These are phyloP conservation scores for Bombus superbus DNA, from an alignment of 1,140 invertebrate species.

Conservation along the genomic window DNA sequence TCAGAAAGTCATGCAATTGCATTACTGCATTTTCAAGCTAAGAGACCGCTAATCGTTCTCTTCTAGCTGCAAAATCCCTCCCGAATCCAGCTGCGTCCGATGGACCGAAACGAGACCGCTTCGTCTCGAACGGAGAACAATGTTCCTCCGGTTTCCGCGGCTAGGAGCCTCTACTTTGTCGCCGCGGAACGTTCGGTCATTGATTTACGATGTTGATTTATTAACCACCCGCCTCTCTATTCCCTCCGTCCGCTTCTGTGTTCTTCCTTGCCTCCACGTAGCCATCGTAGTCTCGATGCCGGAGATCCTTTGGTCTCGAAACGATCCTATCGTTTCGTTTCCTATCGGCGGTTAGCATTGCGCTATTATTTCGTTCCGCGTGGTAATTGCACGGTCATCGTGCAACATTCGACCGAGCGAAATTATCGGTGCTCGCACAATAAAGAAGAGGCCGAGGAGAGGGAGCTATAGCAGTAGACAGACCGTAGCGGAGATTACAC, in stretches of 20 bases:
- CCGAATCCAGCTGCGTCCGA: neutral
- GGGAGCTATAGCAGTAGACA: neutral
- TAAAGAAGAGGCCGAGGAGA: neutral
- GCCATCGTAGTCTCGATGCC: neutral
- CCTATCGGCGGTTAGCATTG: neutral
- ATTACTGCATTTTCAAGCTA: neutral
- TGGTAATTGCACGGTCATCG: neutral
- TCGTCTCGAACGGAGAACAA: slow-evolving; percentile 1
- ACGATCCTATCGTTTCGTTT: neutral
- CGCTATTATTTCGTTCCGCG: neutral
- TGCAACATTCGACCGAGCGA: neutral
- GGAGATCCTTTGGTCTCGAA: neutral
- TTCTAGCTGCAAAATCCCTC: neutral
- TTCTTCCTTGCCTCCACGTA: neutral
- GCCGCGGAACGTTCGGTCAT: neutral
- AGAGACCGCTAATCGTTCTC: neutral
- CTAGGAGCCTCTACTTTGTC: neutral
- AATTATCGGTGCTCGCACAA: neutral
- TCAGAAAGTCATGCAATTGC: neutral
- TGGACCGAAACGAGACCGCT: slow-evolving; percentile 2
- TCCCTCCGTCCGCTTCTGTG: neutral
- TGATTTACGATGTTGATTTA: slow-evolving; percentile 32
- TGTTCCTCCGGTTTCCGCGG: neutral
- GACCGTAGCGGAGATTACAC: neutral
- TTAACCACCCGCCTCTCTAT: neutral